Conservation (phyloP, 2,888 invertebrate genomes). For the Philereme vetulata region DNA sequence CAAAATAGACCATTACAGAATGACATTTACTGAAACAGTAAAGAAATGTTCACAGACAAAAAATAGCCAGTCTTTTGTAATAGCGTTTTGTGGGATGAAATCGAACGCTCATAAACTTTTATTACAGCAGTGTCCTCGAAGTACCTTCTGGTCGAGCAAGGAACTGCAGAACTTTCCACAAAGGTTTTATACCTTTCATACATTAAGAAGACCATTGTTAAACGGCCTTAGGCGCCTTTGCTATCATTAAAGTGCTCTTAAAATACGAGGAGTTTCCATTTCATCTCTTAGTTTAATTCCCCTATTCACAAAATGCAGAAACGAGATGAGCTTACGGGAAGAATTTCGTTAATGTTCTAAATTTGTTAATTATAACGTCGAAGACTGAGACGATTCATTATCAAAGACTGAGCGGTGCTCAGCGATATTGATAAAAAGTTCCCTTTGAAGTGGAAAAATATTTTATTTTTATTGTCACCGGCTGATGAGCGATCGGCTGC, state of each 20-base stretch:
- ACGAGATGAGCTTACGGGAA: slow-evolving; percentile 4
- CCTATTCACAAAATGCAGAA: slow-evolving; percentile 11
- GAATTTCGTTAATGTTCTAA: slow-evolving; percentile 16
- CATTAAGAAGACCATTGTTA: slow-evolving; percentile 42
- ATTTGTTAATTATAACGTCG: slow-evolving; percentile 36
- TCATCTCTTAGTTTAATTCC: slow-evolving; percentile 11
- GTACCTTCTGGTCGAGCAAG: slow-evolving; percentile 29
- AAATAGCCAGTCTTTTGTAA: slow-evolving; percentile 16
- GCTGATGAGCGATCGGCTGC: slow-evolving; percentile 34
- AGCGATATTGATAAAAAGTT: slow-evolving; percentile 20
- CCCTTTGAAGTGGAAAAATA: slow-evolving; percentile 22
- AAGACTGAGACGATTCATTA: slow-evolving; percentile 29
- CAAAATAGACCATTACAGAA: slow-evolving; percentile 1
- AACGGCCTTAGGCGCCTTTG: slow-evolving; percentile 34
- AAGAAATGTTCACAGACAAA: slow-evolving; percentile 19
- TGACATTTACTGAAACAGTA: slow-evolving; percentile 10
- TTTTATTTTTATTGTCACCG: slow-evolving; percentile 25
- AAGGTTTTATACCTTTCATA: slow-evolving; percentile 46
- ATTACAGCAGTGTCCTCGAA: slow-evolving; percentile 28
- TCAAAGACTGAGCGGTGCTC: slow-evolving; percentile 29
- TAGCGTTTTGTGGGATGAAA: slow-evolving; percentile 28
- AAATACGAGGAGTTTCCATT: slow-evolving; percentile 28
- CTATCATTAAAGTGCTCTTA: slow-evolving; percentile 39
- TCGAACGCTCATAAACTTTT: slow-evolving; percentile 32
- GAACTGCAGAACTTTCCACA: slow-evolving; percentile 47